Conservation (phyloP, 2,888 invertebrate genomes). For the Heliconius cydno region DNA sequence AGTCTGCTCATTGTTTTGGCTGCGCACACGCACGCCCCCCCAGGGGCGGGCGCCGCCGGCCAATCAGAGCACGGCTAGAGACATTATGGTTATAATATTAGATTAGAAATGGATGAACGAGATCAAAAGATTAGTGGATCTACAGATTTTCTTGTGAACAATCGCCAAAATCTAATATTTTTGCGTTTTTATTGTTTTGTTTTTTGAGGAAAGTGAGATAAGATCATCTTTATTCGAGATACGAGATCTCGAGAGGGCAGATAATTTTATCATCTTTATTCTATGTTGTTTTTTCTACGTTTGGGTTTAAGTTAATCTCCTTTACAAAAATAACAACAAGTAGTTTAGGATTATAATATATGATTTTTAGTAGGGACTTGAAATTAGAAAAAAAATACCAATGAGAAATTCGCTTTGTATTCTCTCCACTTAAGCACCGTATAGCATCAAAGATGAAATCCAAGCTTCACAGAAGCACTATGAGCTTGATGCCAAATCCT, state of each 20-base stretch:
- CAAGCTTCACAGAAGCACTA: no score
- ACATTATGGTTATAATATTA: constrained; percentile 37
- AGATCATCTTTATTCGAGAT: not conserved
- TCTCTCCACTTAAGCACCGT: no score
- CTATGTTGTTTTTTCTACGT: no score
- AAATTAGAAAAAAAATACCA: not conserved
- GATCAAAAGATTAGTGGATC: constrained; percentile 6
- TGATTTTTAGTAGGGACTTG: not conserved
- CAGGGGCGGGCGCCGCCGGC: constrained; percentile 61
- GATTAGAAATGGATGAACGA: constrained; percentile 32
- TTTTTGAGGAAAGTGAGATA: no score
- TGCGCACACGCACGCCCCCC: constrained; percentile 55
- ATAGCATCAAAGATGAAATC: no score
- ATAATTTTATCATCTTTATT: not conserved
- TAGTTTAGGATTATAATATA: not conserved
- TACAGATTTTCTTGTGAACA: not conserved
- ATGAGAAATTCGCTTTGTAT: not conserved
- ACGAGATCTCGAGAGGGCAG: not conserved
- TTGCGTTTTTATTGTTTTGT: not conserved
- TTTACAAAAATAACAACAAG: not conserved
- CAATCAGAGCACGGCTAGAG: constrained; percentile 57
- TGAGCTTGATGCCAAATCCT: no score
- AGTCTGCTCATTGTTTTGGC: constrained; percentile 61
- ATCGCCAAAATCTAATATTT: not conserved
- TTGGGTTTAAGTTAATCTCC: not conserved